These are phyloP conservation scores for Pimephales promelas DNA, from an alignment of 2,113 vertebrate genomes.

Conservation along the genomic window DNA sequence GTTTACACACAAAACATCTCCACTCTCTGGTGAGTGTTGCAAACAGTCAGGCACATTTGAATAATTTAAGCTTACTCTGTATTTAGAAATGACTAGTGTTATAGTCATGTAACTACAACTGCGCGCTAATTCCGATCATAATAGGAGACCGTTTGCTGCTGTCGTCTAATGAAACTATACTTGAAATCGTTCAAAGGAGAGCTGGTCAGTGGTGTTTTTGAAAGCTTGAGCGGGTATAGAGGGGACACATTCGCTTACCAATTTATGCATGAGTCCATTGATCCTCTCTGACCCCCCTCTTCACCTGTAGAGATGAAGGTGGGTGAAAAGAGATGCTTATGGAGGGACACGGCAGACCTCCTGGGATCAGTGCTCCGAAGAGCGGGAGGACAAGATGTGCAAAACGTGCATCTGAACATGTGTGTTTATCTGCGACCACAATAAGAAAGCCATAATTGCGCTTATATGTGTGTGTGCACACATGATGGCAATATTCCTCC, in stretches of 20 bases:
- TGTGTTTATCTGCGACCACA: slow-evolving; percentile 46
- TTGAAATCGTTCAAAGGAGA: not conserved
- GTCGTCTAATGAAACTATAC: not conserved
- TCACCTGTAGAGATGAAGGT: slow-evolving; percentile 76
- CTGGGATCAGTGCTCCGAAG: slow-evolving; percentile 6
- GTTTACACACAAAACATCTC: not conserved
- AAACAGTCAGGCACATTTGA: slow-evolving; percentile 8
- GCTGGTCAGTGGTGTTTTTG: not conserved
- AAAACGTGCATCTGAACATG: slow-evolving; percentile 9
- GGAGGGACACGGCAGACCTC: slow-evolving; percentile 1
- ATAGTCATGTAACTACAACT: slow-evolving; percentile 10
- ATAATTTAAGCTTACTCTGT: not conserved
- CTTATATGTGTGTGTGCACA: slow-evolving; percentile 48
- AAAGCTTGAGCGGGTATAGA: not conserved
- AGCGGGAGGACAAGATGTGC: slow-evolving; percentile 26
- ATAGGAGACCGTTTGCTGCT: not conserved
- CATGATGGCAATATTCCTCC: slow-evolving; percentile 38
- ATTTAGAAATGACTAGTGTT: slow-evolving; percentile 3
- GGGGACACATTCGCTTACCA: not conserved
- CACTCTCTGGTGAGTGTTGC: not conserved
- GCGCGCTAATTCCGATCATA: not conserved
- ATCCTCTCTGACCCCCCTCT: slow-evolving; percentile 72
- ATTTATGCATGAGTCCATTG: slow-evolving; percentile 63
- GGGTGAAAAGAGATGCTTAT: slow-evolving; percentile 42
- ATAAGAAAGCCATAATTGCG: slow-evolving; percentile 18